phyloP scores from a whole-genome alignment of 2,888 invertebrate genomes.

The Mantis religiosa region DNA sequence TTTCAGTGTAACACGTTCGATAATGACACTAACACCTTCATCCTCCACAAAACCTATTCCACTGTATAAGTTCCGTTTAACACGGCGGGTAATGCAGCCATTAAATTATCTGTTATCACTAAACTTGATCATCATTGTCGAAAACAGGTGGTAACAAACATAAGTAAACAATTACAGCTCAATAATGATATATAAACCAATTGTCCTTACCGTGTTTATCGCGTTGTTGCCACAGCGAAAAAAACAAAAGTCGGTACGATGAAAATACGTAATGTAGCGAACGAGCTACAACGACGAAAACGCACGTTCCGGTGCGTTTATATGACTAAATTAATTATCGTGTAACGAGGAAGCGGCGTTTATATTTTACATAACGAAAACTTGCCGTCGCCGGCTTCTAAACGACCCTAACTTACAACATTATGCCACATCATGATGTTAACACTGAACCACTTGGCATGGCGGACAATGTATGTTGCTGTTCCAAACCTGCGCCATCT shows the following conservation, averaged over 20 bases:
- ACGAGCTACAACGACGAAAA: slow-evolving; percentile 29
- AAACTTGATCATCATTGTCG: background rate
- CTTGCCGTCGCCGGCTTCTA: slow-evolving; percentile 33
- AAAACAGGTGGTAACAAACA: background rate
- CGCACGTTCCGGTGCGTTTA: slow-evolving; percentile 29
- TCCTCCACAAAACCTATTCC: background rate
- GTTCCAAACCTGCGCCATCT: slow-evolving; percentile 28
- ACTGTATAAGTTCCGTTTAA: background rate
- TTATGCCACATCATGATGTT: slow-evolving; percentile 48
- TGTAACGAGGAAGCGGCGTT: slow-evolving; percentile 31
- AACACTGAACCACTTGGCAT: slow-evolving; percentile 43
- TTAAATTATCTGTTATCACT: background rate
- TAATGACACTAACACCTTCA: background rate
- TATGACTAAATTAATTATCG: slow-evolving; percentile 28
- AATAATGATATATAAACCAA: background rate
- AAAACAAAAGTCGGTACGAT: slow-evolving; percentile 30
- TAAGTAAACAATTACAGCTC: background rate
- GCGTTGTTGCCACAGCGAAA: slow-evolving; percentile 33
- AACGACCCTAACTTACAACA: slow-evolving; percentile 38
- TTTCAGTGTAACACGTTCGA: background rate
- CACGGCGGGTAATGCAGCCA: background rate
- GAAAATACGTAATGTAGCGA: slow-evolving; percentile 31
- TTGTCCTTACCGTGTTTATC: slow-evolving; percentile 32
- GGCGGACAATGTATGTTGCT: slow-evolving; percentile 32
- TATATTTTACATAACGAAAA: slow-evolving; percentile 42